Evolutionary conservation across 2,888 invertebrate genomes (phyloP).

Genomic region (Caenorhabditis sp.): DNA sequence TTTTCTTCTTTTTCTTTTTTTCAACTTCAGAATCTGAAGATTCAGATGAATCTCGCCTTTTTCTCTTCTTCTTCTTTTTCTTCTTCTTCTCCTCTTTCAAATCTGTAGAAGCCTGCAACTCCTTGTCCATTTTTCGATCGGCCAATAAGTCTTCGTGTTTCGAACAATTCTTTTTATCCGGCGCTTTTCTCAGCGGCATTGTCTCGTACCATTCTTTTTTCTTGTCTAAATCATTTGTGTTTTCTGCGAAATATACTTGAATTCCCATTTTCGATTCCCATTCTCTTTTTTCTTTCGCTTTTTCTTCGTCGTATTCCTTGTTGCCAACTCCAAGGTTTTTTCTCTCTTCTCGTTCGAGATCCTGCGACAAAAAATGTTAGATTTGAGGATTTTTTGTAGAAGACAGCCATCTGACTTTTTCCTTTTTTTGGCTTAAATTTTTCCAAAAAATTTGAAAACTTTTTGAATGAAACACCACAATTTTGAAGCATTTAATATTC

Average conservation of each 20-base stretch:
- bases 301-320: slow-evolving; percentile 86
- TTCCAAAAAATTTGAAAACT: too few species aligned
- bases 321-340: slow-evolving; percentile 74
- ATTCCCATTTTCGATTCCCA: slow-evolving; percentile 97
- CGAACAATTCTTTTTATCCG: slow-evolving; percentile 18
- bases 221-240: slow-evolving; percentile 61
- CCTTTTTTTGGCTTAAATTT: too few species aligned
- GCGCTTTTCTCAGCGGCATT: slow-evolving; percentile 73
- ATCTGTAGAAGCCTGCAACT: background rate
- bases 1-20: slow-evolving; percentile 22
- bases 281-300: slow-evolving; percentile 86
- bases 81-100: background rate
- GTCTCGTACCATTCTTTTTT: slow-evolving; percentile 89
- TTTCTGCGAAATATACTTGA: slow-evolving; percentile 89
- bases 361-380: slow-evolving; percentile 30
- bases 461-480: too few species aligned
- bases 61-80: slow-evolving; percentile 9
- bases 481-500: too few species aligned
- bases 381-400: background rate
- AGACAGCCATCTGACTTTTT: too few species aligned
- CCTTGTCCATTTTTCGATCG: slow-evolving; percentile 20
- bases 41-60: background rate
- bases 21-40: slow-evolving; percentile 3
- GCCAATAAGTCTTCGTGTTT: slow-evolving; percentile 11
- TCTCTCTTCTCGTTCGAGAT: slow-evolving; percentile 70